These are phyloP conservation scores for Campoplex nolae DNA, from an alignment of 2,888 invertebrate species.

Conservation along the genomic window DNA sequence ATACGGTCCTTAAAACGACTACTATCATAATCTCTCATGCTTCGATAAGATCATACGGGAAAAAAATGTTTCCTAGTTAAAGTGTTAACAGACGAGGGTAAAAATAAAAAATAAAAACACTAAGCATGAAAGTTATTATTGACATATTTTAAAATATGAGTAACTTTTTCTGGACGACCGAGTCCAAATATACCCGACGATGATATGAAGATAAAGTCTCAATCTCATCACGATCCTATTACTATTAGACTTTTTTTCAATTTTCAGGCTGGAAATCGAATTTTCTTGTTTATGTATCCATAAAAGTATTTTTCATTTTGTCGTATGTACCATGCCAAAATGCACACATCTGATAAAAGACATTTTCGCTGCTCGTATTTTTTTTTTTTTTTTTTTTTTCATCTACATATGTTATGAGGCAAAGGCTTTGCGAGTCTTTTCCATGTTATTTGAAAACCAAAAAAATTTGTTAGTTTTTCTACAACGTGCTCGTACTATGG, in stretches of 20 bases:
- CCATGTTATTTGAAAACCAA: slow-evolving; percentile 1
- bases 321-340: background rate
- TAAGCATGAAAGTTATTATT: background rate
- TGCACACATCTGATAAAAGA: background rate
- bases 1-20: background rate
- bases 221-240: background rate
- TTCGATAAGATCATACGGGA: background rate
- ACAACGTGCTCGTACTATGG: background rate
- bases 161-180: background rate
- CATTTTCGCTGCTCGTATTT: background rate
- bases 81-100: background rate
- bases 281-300: background rate
- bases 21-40: background rate
- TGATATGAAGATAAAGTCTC: background rate
- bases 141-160: background rate
- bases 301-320: background rate
- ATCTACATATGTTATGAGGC: background rate
- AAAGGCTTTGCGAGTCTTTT: background rate
- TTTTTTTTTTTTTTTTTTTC: background rate
- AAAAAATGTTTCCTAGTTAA: background rate
- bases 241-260: background rate
- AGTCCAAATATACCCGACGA: background rate
- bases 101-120: background rate
- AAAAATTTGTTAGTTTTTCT: background rate
- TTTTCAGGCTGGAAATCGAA: background rate